Evolutionary conservation across 1,140 invertebrate species (phyloP).

Genomic region (Streblospio benedicti): DNA sequence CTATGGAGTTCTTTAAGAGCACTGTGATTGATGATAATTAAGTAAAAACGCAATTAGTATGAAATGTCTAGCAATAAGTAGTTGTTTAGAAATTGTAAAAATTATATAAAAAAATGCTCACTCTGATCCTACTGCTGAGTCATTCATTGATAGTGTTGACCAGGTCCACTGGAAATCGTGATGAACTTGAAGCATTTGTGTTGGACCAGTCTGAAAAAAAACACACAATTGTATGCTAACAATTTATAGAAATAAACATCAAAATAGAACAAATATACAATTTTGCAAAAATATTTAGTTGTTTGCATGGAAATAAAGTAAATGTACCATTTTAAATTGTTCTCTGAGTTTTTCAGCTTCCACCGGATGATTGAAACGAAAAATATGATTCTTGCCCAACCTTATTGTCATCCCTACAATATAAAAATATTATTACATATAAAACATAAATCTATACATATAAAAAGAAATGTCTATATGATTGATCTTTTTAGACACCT

Average conservation of each 20-base stretch:
- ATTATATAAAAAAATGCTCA: conserved; percentile 1
- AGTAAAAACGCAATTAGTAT: too few relatives aligned
- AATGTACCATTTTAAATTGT: conserved; percentile 6
- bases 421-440: conserved; percentile 7
- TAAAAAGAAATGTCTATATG: too few relatives aligned
- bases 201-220: conserved; percentile 1
- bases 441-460: too few relatives aligned
- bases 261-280: not conserved
- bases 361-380: conserved; percentile 15
- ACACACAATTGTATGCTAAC: not conserved
- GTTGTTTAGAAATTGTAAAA: not conserved
- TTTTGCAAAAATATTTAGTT: not conserved
- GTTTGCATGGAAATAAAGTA: not conserved
- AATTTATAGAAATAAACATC: not conserved
- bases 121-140: conserved; percentile 16
- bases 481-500: too few relatives aligned
- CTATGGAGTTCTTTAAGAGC: too few relatives aligned
- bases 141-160: conserved; percentile 13
- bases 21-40: too few relatives aligned
- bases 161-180: conserved; percentile 15
- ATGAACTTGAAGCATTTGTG: conserved; percentile 1
- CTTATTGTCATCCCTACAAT: conserved; percentile 12
- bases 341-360: conserved; percentile 15
- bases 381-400: conserved; percentile 13
- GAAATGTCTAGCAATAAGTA: too few relatives aligned